phyloP scores from a whole-genome alignment of 2,888 invertebrate genomes.

The Morpho deidamia region DNA sequence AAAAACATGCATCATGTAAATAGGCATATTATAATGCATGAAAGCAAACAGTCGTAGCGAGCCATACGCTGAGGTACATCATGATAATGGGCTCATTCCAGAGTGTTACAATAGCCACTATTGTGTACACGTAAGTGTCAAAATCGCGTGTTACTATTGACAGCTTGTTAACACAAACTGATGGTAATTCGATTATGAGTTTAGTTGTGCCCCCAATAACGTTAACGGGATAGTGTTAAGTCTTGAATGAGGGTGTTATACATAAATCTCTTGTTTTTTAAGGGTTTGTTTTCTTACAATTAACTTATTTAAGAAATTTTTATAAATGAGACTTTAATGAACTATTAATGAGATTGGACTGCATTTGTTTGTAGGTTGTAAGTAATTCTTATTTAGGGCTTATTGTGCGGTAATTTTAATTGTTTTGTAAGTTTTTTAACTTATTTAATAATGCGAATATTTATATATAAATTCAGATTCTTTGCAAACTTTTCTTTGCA shows the following conservation, averaged over 20 bases:
- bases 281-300: slow-evolving; percentile 8
- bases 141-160: slow-evolving; percentile 25
- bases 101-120: slow-evolving; percentile 15
- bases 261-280: slow-evolving; percentile 19
- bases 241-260: slow-evolving; percentile 23
- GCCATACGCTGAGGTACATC: slow-evolving; percentile 11
- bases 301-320: no score
- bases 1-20: no score
- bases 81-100: not conserved
- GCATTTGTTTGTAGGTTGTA: no score
- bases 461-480: no score
- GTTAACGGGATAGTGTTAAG: slow-evolving; percentile 49
- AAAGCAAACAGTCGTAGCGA: slow-evolving; percentile 32
- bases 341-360: no score
- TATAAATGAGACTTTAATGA: no score
- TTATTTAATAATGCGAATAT: no score
- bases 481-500: no score
- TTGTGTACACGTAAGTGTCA: slow-evolving; percentile 12
- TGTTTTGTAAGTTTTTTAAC: no score
- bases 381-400: no score
- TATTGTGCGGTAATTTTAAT: no score
- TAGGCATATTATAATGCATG: slow-evolving; percentile 3
- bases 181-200: slow-evolving; percentile 61
- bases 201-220: slow-evolving; percentile 56
- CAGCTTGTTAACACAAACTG: slow-evolving; percentile 31